Conservation (phyloP, 2,797 vertebrate genomes). For the Fistularia commersonii region DNA sequence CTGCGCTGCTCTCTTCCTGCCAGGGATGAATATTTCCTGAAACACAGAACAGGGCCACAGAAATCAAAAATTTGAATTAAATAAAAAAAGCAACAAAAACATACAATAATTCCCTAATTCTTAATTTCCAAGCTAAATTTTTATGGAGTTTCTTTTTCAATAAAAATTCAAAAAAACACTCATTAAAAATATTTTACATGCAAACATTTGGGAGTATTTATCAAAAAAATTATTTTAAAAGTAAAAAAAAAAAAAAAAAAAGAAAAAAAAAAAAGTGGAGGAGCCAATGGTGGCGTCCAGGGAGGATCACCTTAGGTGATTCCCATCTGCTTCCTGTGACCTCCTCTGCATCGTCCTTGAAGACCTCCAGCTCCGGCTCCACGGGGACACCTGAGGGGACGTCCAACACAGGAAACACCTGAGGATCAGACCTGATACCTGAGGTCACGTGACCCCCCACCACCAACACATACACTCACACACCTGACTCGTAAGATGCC, state of each 20-base stretch:
- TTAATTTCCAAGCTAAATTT: too few relatives aligned
- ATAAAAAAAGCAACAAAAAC: background rate
- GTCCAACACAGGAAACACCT: background rate
- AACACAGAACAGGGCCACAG: too few relatives aligned
- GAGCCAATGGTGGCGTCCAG: too few relatives aligned
- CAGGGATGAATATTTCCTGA: conserved; percentile 10
- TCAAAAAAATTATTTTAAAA: too few relatives aligned
- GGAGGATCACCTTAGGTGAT: conserved; percentile 15
- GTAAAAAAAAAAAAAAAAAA: background rate
- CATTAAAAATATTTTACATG: too few relatives aligned
- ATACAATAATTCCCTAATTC: background rate
- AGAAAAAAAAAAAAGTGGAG: too few relatives aligned
- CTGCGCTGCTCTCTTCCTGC: conserved; percentile 26
- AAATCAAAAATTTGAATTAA: too few relatives aligned
- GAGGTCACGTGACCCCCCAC: background rate
- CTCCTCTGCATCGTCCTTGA: background rate
- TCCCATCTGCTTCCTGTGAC: background rate
- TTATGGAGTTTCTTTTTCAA: background rate
- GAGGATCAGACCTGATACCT: conserved; percentile 24
- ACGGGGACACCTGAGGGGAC: conserved; percentile 14
- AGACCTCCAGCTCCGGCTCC: background rate
- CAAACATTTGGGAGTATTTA: too few relatives aligned
- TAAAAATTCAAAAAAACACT: background rate
- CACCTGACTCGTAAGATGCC: conserved; percentile 14
- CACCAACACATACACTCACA: too few relatives aligned